Percentiles rank a stretch among this genome's conserved stretches.
Conservation (phyloP, 2,888 invertebrate genomes). For the Corbicula japonica region DNA sequence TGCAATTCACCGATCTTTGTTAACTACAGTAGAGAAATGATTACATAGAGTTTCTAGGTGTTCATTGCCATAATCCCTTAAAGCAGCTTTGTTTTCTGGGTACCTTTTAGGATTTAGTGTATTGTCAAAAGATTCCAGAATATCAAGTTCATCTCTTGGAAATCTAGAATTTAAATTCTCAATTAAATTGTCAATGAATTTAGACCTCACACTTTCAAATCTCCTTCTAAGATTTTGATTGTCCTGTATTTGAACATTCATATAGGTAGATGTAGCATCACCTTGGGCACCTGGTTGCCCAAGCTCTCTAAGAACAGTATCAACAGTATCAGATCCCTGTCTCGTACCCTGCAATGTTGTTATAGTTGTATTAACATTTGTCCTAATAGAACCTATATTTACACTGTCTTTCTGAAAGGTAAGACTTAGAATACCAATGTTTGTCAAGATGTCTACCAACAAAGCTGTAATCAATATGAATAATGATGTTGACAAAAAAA, state of each 20-base stretch:
- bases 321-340: conserved; percentile 25
- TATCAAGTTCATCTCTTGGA: conserved; percentile 29
- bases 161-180: conserved; percentile 35
- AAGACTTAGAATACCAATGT: conserved; percentile 42
- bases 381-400: conserved; percentile 42
- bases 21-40: conserved; percentile 14
- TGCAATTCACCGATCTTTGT: conserved; percentile 23
- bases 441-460: conserved; percentile 39
- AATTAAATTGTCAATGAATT: conserved; percentile 21
- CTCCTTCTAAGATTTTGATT: conserved; percentile 29
- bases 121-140: conserved; percentile 33
- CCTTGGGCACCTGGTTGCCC: no score
- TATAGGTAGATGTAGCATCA: no score
- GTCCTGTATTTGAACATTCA: conserved; percentile 23
- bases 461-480: conserved; percentile 42
- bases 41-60: conserved; percentile 25
- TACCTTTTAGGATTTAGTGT: conserved; percentile 48
- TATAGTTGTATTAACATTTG: conserved; percentile 31
- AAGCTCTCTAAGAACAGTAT: conserved; percentile 9
- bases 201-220: conserved; percentile 28
- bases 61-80: conserved; percentile 25
- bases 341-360: conserved; percentile 35
- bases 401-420: conserved; percentile 44
- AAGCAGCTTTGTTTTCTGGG: conserved; percentile 15
- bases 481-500: conserved; percentile 21